Evolutionary conservation across 1,140 invertebrate species (phyloP), one percentile per base, ranked within the genome.

Genomic region (Nymphalis io): DNA sequence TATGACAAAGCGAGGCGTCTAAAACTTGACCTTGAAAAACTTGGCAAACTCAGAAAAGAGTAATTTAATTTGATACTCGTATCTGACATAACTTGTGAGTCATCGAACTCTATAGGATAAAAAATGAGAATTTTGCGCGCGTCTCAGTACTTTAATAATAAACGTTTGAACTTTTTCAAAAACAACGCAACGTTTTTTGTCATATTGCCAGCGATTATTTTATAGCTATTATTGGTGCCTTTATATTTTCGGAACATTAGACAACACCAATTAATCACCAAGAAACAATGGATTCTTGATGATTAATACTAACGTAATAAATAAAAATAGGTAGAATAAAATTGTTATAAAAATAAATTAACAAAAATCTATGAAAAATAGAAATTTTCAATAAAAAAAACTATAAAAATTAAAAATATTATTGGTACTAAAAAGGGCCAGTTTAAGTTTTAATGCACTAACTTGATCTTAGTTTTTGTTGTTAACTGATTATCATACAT

Each of bases 91-190:
- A 70, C 53, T 10, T 13, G 16, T 74, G 75, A 81, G 82, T 80
- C 81, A 83, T 74, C 74, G 79, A 81, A 75, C 75, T 74, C 15
- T 62, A 66, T 60, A 11, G 46, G 57, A 61, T 61, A 75, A 65
- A 76, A 76, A 75, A 73, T 48, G 23, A 64, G 27, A 71, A 20
- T 53, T 74, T 79, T 81, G 79, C 78, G 78, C 78, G 69, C 76
- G 76, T 73, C 72, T 72, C 51, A 8, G 38, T 67, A 33, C 55
- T 13, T 23, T 68, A 60, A 48, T 55, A 65, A 71, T 71, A 76
- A 68, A 51, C 38, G 21, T 57, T 46, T 64, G 48, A 70, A 62
- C 63, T 62, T 65, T 55, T 67, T 62, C 16, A 40, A 60, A 60
- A 62, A 57, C 60, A 69, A 63, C 72, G 67, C 59, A 67, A 60